Evolutionary conservation across 2,113 vertebrate genomes (phyloP).

Genomic region (Xenus cinereus): DNA sequence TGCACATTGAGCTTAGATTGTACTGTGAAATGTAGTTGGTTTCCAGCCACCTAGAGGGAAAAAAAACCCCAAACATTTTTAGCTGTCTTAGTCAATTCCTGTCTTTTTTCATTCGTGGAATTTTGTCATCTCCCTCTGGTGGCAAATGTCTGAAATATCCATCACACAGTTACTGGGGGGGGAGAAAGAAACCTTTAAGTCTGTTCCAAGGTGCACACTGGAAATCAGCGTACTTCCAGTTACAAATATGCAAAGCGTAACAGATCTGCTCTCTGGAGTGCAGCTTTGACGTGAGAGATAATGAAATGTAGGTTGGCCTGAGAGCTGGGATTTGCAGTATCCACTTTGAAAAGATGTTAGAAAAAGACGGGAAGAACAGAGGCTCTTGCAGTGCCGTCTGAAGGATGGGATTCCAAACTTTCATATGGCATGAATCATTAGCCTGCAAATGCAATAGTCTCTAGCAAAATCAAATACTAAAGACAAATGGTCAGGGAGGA

Average conservation of each 20-base stretch:
- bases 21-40: not conserved
- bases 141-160: not conserved
- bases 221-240: not conserved
- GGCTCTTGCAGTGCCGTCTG: not conserved
- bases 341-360: not conserved
- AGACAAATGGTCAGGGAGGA: not conserved
- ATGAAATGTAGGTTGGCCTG: not conserved
- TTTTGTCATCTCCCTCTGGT: constrained; percentile 42
- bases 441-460: not conserved
- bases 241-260: not conserved
- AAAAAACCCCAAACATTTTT: not conserved
- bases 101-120: not conserved
- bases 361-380: not conserved
- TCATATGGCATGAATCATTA: not conserved
- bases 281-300: not conserved
- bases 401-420: not conserved
- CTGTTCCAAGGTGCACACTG: not conserved
- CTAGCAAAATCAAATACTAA: not conserved
- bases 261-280: not conserved
- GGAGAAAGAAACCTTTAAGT: not conserved
- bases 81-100: not conserved
- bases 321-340: not conserved
- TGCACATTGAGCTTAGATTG: not conserved
- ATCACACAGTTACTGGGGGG: not conserved
- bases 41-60: not conserved